A percentile compares a stretch with the other conserved stretches of the same genome.
Conservation (phyloP, 1,140 invertebrate species). For the Drosophila nigrodunni region DNA sequence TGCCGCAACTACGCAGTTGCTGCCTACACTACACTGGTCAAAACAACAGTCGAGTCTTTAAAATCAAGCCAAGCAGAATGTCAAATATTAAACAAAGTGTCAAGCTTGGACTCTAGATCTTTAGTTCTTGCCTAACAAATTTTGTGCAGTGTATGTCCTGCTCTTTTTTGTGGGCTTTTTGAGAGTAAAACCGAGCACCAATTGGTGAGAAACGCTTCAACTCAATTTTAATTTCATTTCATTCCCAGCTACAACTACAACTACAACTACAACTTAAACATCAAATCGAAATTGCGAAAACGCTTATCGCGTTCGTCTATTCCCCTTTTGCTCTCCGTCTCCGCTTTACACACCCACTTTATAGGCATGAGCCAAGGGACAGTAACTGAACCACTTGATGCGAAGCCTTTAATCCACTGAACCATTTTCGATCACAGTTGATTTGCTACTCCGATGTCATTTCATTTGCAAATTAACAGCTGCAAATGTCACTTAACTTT, state of each 20-base stretch:
- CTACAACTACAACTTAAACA: constrained; percentile 15
- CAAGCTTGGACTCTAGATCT: too few relatives aligned
- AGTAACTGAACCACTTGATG: background rate
- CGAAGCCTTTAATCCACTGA: constrained; percentile 27
- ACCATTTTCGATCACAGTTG: constrained; percentile 15
- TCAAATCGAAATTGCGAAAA: constrained; percentile 33
- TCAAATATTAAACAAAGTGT: too few relatives aligned
- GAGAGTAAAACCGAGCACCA: constrained; percentile 32
- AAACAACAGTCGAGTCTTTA: too few relatives aligned
- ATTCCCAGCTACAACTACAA: constrained; percentile 6
- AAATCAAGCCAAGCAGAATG: too few relatives aligned
- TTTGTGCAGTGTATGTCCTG: too few relatives aligned
- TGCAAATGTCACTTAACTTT: background rate
- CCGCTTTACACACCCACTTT: background rate
- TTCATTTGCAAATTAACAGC: constrained; percentile 36
- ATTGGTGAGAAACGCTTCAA: background rate
- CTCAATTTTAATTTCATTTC: constrained; percentile 5
- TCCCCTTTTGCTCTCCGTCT: background rate
- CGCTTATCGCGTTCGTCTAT: constrained; percentile 18
- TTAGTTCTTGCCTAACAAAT: too few relatives aligned
- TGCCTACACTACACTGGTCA: too few relatives aligned
- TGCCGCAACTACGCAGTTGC: background rate
- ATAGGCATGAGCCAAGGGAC: background rate
- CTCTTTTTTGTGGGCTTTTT: constrained; percentile 13
- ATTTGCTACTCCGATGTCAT: constrained; percentile 9